These are phyloP conservation scores for Ambastaia sidthimunki DNA, from an alignment of 2,797 vertebrate genomes.

Conservation along the genomic window DNA sequence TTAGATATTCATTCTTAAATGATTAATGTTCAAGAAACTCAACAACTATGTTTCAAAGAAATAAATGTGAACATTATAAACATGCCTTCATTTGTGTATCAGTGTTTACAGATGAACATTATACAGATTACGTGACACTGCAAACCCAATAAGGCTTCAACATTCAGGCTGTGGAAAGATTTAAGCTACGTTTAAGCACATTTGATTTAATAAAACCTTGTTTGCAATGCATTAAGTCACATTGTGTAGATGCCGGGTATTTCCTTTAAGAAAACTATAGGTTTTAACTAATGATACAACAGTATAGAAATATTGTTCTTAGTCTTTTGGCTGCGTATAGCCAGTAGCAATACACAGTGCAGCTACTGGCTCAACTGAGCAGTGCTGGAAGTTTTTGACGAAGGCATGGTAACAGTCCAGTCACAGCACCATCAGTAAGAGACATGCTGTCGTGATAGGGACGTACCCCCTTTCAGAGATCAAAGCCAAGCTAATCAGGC, in stretches of 20 bases:
- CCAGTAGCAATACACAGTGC: background rate
- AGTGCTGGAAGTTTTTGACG: background rate
- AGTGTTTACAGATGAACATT: slow-evolving; percentile 41
- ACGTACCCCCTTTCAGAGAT: background rate
- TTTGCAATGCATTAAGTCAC: background rate
- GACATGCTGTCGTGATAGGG: background rate
- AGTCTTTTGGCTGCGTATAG: background rate
- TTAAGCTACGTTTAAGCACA: slow-evolving; percentile 17
- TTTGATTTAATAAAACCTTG: slow-evolving; percentile 16
- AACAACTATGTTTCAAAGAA: slow-evolving; percentile 8
- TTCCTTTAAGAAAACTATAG: background rate
- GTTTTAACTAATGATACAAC: no score
- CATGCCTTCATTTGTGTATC: slow-evolving; percentile 3
- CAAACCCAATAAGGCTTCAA: slow-evolving; percentile 5
- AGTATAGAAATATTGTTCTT: background rate
- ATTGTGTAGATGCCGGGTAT: background rate
- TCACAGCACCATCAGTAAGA: background rate
- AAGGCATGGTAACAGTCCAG: background rate
- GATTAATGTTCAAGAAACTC: slow-evolving; percentile 2
- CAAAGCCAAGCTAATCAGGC: background rate
- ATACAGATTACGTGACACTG: slow-evolving; percentile 14
- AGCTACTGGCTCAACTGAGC: background rate
- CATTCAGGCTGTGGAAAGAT: slow-evolving; percentile 16
- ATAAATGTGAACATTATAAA: slow-evolving; percentile 31
- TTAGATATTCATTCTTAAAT: background rate